Evolutionary conservation across 2,797 vertebrate species (phyloP).

Genomic region (Otolemur crassicaudatus): DNA sequence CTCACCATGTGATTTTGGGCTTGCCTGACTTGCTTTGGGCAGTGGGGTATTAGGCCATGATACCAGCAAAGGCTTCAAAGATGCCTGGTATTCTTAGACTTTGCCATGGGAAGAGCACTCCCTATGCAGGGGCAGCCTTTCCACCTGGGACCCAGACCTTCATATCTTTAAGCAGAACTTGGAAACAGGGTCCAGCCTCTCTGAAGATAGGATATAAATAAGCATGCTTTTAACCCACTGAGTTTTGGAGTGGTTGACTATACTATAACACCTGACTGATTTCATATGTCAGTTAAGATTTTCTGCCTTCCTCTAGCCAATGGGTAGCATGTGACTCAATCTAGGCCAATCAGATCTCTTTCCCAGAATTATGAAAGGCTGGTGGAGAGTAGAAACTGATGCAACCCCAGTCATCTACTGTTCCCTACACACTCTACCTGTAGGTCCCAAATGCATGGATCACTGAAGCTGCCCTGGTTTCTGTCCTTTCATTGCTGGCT

Average conservation of each 20-base stretch:
- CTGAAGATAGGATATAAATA: background rate
- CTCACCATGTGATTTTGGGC: background rate
- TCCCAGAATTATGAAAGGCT: background rate
- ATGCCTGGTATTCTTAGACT: background rate
- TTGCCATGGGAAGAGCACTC: background rate
- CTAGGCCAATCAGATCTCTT: background rate
- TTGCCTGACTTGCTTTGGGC: background rate
- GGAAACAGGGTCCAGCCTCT: background rate
- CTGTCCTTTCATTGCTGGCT: background rate
- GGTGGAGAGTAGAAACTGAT: background rate
- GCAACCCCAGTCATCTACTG: background rate
- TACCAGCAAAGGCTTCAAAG: background rate
- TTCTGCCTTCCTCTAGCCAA: background rate
- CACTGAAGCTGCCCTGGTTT: background rate
- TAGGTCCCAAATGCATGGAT: background rate
- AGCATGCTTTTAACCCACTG: background rate
- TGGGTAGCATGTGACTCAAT: background rate
- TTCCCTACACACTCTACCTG: background rate
- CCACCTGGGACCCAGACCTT: background rate
- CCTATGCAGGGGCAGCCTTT: background rate
- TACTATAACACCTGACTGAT: background rate
- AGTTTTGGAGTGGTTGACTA: background rate
- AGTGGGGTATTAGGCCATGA: background rate
- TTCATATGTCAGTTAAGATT: background rate
- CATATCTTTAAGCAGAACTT: background rate